Percentiles rank a stretch among this genome's conserved stretches.
These are phyloP conservation scores for Taeniopygia guttata DNA, from an alignment of 2,797 vertebrate species.

Conservation along the genomic window DNA sequence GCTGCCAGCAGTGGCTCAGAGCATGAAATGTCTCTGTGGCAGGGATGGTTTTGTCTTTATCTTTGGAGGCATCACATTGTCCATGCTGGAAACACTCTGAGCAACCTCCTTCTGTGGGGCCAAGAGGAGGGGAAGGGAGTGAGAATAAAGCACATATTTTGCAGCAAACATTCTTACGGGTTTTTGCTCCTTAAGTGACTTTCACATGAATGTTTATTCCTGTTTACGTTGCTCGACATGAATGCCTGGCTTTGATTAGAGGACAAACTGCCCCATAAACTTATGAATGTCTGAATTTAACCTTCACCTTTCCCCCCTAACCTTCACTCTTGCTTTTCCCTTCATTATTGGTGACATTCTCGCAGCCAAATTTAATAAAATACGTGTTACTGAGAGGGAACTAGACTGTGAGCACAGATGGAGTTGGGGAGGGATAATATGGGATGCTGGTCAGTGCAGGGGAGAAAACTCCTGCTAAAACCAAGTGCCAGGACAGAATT, in stretches of 20 bases:
- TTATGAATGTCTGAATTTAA: conserved; percentile 49
- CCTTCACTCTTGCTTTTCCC: conserved; percentile 33
- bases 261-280: conserved; percentile 60
- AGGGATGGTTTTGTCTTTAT: neutral
- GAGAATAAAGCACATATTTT: neutral
- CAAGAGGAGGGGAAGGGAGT: neutral
- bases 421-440: neutral
- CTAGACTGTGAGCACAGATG: neutral
- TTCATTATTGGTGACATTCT: conserved; percentile 12
- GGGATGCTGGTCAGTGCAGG: neutral
- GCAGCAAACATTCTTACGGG: neutral
- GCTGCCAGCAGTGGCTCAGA: neutral
- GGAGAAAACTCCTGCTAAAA: neutral
- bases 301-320: conserved; percentile 54
- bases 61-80: neutral
- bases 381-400: neutral
- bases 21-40: neutral
- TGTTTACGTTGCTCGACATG: neutral
- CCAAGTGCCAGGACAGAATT: neutral
- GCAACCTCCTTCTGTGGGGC: neutral
- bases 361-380: conserved; percentile 35
- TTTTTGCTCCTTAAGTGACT: neutral
- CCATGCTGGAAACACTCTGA: neutral
- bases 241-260: conserved; percentile 60
- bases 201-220: conserved; percentile 30